These are phyloP conservation scores for Ophonus ardosiacus DNA, from an alignment of 2,888 invertebrate species.

Conservation along the genomic window DNA sequence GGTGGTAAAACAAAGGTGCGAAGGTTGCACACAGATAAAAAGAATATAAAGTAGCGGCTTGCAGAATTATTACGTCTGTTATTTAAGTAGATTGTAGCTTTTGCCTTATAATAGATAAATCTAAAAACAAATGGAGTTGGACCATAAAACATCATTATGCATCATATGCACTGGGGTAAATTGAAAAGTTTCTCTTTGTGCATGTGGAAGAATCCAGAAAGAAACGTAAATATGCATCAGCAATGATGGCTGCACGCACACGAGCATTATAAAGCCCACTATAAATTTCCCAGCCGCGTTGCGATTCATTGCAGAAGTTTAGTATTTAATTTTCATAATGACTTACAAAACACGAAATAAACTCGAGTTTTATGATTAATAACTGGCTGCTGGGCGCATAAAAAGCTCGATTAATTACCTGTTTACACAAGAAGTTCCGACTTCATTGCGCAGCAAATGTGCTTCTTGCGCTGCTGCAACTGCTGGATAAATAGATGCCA, in stretches of 20 bases:
- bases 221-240: constrained; percentile 55
- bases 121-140: constrained; percentile 44
- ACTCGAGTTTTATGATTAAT: constrained; percentile 63
- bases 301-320: constrained; percentile 59
- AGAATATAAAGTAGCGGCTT: constrained; percentile 33
- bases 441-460: constrained; percentile 54
- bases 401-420: constrained; percentile 62
- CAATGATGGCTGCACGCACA: constrained; percentile 27
- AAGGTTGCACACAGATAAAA: not conserved
- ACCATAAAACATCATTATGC: constrained; percentile 55
- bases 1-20: constrained; percentile 25
- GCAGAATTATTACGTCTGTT: constrained; percentile 45
- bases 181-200: constrained; percentile 47
- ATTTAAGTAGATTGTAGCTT: constrained; percentile 30
- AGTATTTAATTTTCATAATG: constrained; percentile 64
- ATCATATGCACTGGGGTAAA: constrained; percentile 39
- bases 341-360: constrained; percentile 61
- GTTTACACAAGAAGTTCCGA: constrained; percentile 62
- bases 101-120: constrained; percentile 31
- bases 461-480: constrained; percentile 40
- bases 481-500: not conserved
- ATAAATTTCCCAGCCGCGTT: constrained; percentile 27
- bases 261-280: constrained; percentile 34
- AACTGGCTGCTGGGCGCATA: constrained; percentile 57
- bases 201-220: constrained; percentile 7